Evolutionary conservation across 2,797 vertebrate species (phyloP).

Genomic region (Leuciscus waleckii): DNA sequence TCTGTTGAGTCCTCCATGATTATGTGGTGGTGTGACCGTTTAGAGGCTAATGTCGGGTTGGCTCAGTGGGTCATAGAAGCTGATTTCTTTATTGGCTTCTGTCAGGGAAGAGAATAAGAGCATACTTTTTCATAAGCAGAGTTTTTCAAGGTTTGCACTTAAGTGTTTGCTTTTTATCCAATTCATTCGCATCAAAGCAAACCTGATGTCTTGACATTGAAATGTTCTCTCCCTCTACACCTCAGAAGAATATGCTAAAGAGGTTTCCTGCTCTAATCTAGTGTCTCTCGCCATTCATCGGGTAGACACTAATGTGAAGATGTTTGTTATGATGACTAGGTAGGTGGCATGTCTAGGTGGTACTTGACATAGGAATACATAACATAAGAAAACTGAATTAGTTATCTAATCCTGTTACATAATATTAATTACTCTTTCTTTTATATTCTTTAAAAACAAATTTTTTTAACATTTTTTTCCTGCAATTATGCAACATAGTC

Average conservation of each 20-base stretch:
- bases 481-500: slow-evolving; percentile 7
- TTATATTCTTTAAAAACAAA: too few species aligned
- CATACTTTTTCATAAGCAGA: slow-evolving; percentile 6
- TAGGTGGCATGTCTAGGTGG: slow-evolving; percentile 36
- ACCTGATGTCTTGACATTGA: slow-evolving; percentile 42
- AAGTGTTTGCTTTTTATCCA: slow-evolving; percentile 10
- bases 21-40: slow-evolving; percentile 36
- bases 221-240: slow-evolving; percentile 22
- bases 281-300: neutral
- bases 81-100: slow-evolving; percentile 35
- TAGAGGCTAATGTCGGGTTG: slow-evolving; percentile 6
- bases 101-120: slow-evolving; percentile 7
- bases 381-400: slow-evolving; percentile 20
- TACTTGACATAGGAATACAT: slow-evolving; percentile 34
- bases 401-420: slow-evolving; percentile 47
- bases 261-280: slow-evolving; percentile 8
- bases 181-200: slow-evolving; percentile 33
- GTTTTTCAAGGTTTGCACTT: slow-evolving; percentile 36
- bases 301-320: slow-evolving; percentile 35
- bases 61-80: slow-evolving; percentile 44
- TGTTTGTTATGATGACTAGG: slow-evolving; percentile 41
- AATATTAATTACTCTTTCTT: neutral
- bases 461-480: too few species aligned
- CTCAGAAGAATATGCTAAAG: slow-evolving; percentile 12
- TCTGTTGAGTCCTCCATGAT: slow-evolving; percentile 73